Evolutionary conservation across 2,113 vertebrate genomes (phyloP), one percentile per base, ranked within the genome.

Genomic region (Rhadina sibilatrix): DNA sequence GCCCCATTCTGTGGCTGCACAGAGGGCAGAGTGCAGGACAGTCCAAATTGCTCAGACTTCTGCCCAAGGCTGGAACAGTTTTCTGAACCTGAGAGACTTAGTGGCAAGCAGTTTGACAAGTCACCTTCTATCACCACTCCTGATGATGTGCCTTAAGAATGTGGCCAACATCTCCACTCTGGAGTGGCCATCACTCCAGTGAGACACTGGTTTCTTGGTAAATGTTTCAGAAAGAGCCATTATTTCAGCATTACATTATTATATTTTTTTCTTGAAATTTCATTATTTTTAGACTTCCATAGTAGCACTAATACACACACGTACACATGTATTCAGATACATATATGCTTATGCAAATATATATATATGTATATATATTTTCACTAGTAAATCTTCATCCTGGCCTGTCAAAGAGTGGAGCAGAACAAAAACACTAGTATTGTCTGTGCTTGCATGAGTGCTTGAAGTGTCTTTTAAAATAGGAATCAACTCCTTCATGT

Each of bases 111-210:
- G 5, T 31, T 15, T 49, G 30, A 42, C 17, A 71, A 63, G 11
- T 3, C 33, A 83, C 8, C 5, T 86, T 83, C 60, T 83, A 8
- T 30, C 37, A 21, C 15, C 27, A 47, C 0, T 0, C 10, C 25
- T 46, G 38, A 6, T 88, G 22, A 46, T 31, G 8, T 23, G 15
- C 25, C 13, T 6, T 11, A 20, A 50, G 44, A 53, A 37, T 0
- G 0, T 13, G 17, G 21, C 6, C 15, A 78, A 3, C 6, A 31
- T 19, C 25, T 61, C 60, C 25, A 31, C 15, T 47, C 46, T 54
- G 0, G 0, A 59, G 13, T 46, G 24, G 40, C 37, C 28, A 7
- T 24, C 14, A 28, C 11, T 33, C 33, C 13, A 22, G 3, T 33
- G n/a, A 69, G 44, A 89, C 14, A 5, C 18, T 64, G 50, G 11